Base-by-base conservation (phyloP, 2,888 invertebrate species). In the Poecilus cupreus region DNA sequence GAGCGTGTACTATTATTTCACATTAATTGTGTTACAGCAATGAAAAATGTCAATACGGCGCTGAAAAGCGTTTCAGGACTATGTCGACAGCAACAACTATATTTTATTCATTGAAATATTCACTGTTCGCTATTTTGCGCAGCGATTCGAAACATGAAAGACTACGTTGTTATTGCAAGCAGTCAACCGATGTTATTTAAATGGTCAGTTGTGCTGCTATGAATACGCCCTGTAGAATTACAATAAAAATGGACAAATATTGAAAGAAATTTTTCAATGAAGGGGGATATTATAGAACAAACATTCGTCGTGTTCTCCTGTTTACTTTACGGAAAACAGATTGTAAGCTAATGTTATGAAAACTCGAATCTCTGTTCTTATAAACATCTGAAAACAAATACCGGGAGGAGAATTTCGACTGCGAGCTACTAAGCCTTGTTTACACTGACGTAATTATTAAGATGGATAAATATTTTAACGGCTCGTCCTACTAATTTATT, bases 241-340 rank as follows among this genome's bases (percentile, higher is more conserved):
- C 76, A 76, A 76, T 76, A 76, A 76, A 75, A 76, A 76, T 76
- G 57, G 54, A 57, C 76, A 76, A 76, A 76, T 76, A 76, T 76
- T 76, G 76, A 32, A 76, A 57, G 57, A 32, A 54, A 20, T 26
- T 76, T 75, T 76, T 76, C 37, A 76, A 54, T 54, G 37, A 20
- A 39, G 32, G 76, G 75, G 57, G 37, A 76, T 54, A 54, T 57
- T 54, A 57, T 32, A 76, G 51, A 37, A 57, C 22, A 76, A 76
- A 76, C 76, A 76, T 54, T 51, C 46, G 13, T 46, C 72, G 43
- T 70, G 51, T 76, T 22, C 22, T 46, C 43, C 10, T 72, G 76
- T 76, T 76, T 76, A 37, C 57, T 57, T 76, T 54, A 18, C 37
- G 22, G n/a, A 16, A 39, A 77, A 77, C 60, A 60, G 60, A 26